These are phyloP conservation scores for Pachymerium ferrugineum DNA, from an alignment of 2,888 invertebrate genomes.

Conservation along the genomic window DNA sequence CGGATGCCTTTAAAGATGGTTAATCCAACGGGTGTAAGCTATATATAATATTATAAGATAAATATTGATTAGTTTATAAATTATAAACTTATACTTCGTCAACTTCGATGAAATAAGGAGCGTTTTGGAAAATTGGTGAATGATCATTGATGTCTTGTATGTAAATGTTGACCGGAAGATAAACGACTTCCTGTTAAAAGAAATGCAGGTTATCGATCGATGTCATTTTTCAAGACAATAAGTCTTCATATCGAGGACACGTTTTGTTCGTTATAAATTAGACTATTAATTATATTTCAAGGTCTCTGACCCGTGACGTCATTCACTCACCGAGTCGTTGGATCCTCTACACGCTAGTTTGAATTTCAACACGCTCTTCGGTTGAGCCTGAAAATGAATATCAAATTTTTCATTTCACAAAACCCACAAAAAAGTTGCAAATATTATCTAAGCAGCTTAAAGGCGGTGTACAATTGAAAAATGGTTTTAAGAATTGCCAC, in stretches of 20 bases:
- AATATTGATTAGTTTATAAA: too few species aligned
- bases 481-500: too few species aligned
- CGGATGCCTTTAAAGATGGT: slow-evolving; percentile 75
- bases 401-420: not conserved
- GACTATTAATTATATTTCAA: not conserved
- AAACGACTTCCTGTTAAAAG: slow-evolving; percentile 34
- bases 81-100: slow-evolving; percentile 38
- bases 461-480: too few species aligned
- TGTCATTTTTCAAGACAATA: too few species aligned
- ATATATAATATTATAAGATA: not conserved
- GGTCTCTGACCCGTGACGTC: not conserved
- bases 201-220: too few species aligned
- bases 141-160: slow-evolving; percentile 85
- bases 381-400: slow-evolving; percentile 39
- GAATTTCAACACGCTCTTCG: slow-evolving; percentile 42
- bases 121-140: slow-evolving; percentile 62
- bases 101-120: slow-evolving; percentile 71
- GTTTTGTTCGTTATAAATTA: too few species aligned
- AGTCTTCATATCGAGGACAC: too few species aligned
- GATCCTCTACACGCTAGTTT: slow-evolving; percentile 42
- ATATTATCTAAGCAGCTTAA: too few species aligned
- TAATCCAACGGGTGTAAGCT: slow-evolving; percentile 56
- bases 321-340: slow-evolving; percentile 41
- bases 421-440: too few species aligned
- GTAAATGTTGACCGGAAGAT: slow-evolving; percentile 56